phyloP scores from a whole-genome alignment of 2,113 vertebrate species.

The Grammomys dolichurus region DNA sequence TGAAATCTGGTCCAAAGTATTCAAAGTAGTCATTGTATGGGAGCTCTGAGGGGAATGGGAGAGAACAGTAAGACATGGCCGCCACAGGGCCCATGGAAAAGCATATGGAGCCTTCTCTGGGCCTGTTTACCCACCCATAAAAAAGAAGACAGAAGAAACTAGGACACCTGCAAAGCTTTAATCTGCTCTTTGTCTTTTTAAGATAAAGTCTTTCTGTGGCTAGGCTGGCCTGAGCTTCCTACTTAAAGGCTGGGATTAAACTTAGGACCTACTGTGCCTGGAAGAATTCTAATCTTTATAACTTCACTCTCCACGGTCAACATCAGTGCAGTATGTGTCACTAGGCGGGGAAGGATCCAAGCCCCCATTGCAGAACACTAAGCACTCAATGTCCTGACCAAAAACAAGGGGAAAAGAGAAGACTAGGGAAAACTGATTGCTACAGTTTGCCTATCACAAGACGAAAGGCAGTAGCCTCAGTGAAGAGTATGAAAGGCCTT shows the following conservation, averaged over 20 bases:
- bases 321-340: background rate
- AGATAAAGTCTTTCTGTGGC: background rate
- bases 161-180: background rate
- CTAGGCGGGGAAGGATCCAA: background rate
- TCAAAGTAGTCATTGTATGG: conserved; percentile 99
- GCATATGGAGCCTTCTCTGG: conserved; percentile 2
- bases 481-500: background rate
- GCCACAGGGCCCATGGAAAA: background rate
- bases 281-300: background rate
- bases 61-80: background rate
- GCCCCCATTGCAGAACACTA: background rate
- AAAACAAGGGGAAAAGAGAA: background rate
- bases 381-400: conserved; percentile 11
- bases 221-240: background rate
- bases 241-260: background rate
- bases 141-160: background rate
- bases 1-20: conserved; percentile 99
- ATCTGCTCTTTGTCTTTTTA: background rate
- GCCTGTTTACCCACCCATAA: background rate
- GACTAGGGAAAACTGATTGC: background rate
- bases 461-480: background rate
- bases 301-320: background rate
- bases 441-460: background rate
- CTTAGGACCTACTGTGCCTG: too few relatives aligned
- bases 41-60: conserved; percentile 87